Base-by-base conservation (phyloP, 1,140 invertebrate species). In the Conopomorpha cramerella region DNA sequence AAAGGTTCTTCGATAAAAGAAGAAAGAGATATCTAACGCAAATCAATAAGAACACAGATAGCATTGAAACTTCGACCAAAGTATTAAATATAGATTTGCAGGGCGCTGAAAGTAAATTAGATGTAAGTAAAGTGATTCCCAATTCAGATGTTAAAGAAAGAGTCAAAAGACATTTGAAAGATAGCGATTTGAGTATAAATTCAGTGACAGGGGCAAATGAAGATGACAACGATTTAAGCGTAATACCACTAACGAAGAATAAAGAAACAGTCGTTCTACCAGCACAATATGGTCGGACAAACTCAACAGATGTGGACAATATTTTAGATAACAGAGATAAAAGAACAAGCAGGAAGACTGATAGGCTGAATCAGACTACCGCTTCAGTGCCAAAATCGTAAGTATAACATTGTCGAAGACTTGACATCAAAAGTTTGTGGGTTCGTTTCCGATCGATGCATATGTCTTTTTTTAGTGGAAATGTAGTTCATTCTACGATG, bases 311-410 rank as follows among this genome's bases (percentile, higher is more conserved):
- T 45, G 55, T 60, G 1, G 44, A 49, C 14, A 71, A 66, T 49
- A 51, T 55, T 36, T 44, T 55, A 11, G 67, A 77, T 26, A 78
- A 66, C 43, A 54, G 77, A 12, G 68, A 77, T 30, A 79, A 79
- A 39, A 63, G 74, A 36, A 79, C 77, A 0, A 78, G 77, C 39
- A 64, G 77, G 42, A 79, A 79, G 54, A 76, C 77, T 16, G 77
- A 79, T 42, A 63, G 73, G 45, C 45, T 78, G 3, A 79, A 79
- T 49, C 77, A 79, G 55, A 79, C 77, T 3, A 79, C 74, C 10
- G 74, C 70, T 7, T 62, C 65, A 33, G 53, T 79, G 11, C 77
- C 77, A 16, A 79, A 79, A 66, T 74, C 67, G 77, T 77, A 57
- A 62, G 60, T 55, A 30, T 16, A 42, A n/a, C 13, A n/a, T n/a